A percentile compares a stretch with the other conserved stretches of the same genome.
phyloP scores from a whole-genome alignment of 2,113 vertebrate species.

The Pangasianodon gigas region DNA sequence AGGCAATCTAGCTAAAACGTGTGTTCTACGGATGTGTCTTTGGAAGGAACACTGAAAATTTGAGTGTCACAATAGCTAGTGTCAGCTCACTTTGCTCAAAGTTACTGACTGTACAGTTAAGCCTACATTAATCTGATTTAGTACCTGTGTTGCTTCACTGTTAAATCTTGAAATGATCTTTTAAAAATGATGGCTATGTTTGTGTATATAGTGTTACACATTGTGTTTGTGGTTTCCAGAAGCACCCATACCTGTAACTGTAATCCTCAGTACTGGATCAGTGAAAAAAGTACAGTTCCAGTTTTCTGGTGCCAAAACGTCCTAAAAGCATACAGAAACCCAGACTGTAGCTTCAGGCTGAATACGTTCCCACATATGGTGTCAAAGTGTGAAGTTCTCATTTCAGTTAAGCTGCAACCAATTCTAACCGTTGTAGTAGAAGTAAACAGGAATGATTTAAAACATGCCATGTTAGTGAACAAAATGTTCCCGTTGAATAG shows the following conservation, averaged over 20 bases:
- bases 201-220: not conserved
- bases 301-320: not conserved
- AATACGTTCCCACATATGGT: not conserved
- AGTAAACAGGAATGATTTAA: not conserved
- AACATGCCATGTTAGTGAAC: not conserved
- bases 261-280: not conserved
- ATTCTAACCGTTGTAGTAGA: not conserved
- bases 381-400: not conserved
- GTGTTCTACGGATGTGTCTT: not conserved
- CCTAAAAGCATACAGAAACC: not conserved
- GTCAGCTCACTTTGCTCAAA: not conserved
- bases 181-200: not conserved
- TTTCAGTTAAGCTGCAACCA: not conserved
- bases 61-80: not conserved
- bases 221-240: not conserved
- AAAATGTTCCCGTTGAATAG: slow-evolving; percentile 61
- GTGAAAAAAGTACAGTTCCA: not conserved
- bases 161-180: not conserved
- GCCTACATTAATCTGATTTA: not conserved
- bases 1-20: not conserved
- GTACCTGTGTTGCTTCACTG: not conserved
- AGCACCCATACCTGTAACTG: not conserved
- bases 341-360: not conserved
- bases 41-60: not conserved
- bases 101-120: not conserved